phyloP scores from a whole-genome alignment of 2,888 invertebrate genomes.

The Philereme vetulata region DNA sequence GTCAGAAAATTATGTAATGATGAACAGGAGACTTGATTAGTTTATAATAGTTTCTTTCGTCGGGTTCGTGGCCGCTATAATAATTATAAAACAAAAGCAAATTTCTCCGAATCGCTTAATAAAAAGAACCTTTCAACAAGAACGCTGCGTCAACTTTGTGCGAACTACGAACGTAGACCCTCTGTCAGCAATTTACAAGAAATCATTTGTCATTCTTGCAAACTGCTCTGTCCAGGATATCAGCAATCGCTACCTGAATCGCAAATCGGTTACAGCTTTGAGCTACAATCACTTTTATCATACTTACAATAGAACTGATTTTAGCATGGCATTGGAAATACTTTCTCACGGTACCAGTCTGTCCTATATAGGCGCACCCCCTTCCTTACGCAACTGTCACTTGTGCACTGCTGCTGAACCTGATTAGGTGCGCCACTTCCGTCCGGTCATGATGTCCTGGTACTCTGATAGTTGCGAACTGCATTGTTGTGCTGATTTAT shows the following conservation, averaged over 20 bases:
- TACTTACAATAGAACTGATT: slow-evolving; percentile 18
- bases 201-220: slow-evolving; percentile 14
- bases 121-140: neutral
- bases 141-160: slow-evolving; percentile 5
- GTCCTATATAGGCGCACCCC: slow-evolving; percentile 49
- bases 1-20: no score
- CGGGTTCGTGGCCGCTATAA: neutral
- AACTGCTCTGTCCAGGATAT: slow-evolving; percentile 20
- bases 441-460: slow-evolving; percentile 36
- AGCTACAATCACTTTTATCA: slow-evolving; percentile 2
- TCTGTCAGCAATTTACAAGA: neutral
- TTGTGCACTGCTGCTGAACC: slow-evolving; percentile 40
- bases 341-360: slow-evolving; percentile 46
- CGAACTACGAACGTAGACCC: neutral
- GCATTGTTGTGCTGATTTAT: slow-evolving; percentile 13
- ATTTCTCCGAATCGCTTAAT: slow-evolving; percentile 3
- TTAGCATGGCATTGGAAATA: slow-evolving; percentile 13
- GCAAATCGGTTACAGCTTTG: neutral
- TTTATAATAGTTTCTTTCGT: slow-evolving; percentile 1
- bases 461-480: slow-evolving; percentile 26
- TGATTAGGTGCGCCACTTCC: slow-evolving; percentile 48
- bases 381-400: slow-evolving; percentile 51
- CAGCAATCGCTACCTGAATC: slow-evolving; percentile 22
- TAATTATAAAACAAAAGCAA: neutral
- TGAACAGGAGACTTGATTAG: neutral